Evolutionary conservation across 2,797 vertebrate species (phyloP).

Genomic region (Gymnoscopelus microlampas): DNA sequence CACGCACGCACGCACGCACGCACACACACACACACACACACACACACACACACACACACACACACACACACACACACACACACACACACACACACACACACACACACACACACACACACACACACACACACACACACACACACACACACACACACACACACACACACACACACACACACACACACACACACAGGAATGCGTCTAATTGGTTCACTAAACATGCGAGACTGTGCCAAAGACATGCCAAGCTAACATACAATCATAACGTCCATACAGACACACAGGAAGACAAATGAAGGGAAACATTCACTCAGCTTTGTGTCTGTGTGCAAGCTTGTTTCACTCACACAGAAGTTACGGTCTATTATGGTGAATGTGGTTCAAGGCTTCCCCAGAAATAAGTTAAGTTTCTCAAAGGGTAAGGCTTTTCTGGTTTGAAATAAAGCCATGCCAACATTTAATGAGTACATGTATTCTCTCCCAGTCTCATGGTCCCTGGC

Average conservation of each 20-base stretch:
- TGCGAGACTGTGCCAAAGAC: constrained; percentile 51
- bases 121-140: constrained; percentile 3
- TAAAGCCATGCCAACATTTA: constrained; percentile 30
- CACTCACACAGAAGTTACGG: constrained; percentile 39
- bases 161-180: constrained; percentile 8
- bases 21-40: constrained; percentile 1
- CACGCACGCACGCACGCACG: constrained; percentile 9
- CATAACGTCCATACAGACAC: constrained; percentile 58
- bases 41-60: constrained; percentile 1
- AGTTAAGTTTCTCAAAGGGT: constrained; percentile 3
- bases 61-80: constrained; percentile 11
- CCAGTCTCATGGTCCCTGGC: neutral
- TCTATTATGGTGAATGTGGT: constrained; percentile 36
- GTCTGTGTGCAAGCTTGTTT: constrained; percentile 27
- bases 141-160: constrained; percentile 4
- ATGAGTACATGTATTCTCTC: constrained; percentile 15
- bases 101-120: constrained; percentile 4
- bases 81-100: constrained; percentile 1
- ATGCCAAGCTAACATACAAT: constrained; percentile 57
- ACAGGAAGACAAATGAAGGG: constrained; percentile 46
- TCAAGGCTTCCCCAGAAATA: constrained; percentile 15
- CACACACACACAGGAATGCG: constrained; percentile 6
- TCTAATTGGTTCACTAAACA: constrained; percentile 38
- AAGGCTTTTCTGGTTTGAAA: constrained; percentile 28
- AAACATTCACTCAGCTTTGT: constrained; percentile 49